Evolutionary conservation across 2,888 invertebrate genomes (phyloP).

Genomic region (Mesoligia furuncula): DNA sequence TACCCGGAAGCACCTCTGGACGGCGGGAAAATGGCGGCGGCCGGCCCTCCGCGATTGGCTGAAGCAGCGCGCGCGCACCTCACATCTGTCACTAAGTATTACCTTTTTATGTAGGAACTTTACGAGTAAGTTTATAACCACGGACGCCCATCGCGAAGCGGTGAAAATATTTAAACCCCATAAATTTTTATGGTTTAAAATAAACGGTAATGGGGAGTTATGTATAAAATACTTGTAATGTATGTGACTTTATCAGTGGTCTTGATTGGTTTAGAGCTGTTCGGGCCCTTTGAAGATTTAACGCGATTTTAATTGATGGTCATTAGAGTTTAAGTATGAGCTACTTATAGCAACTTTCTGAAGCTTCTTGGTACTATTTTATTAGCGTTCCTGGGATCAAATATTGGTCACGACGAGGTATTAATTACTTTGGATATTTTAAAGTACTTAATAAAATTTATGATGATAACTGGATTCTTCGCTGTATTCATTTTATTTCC

Average conservation of each 20-base stretch:
- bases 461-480: slow-evolving; percentile 21
- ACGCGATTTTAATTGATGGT: slow-evolving; percentile 74
- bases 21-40: slow-evolving; percentile 75
- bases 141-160: slow-evolving; percentile 76
- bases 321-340: slow-evolving; percentile 66
- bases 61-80: slow-evolving; percentile 70
- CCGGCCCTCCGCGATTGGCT: slow-evolving; percentile 70
- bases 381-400: slow-evolving; percentile 44
- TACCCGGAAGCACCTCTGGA: slow-evolving; percentile 70
- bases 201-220: slow-evolving; percentile 78
- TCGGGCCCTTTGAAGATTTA: slow-evolving; percentile 77
- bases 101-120: slow-evolving; percentile 76
- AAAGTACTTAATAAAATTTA: slow-evolving; percentile 38
- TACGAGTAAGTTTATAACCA: slow-evolving; percentile 72
- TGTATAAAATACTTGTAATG: slow-evolving; percentile 79
- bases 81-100: slow-evolving; percentile 78
- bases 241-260: slow-evolving; percentile 78
- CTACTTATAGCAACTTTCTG: slow-evolving; percentile 55
- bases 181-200: slow-evolving; percentile 83
- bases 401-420: slow-evolving; percentile 42
- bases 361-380: slow-evolving; percentile 50
- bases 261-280: slow-evolving; percentile 74
- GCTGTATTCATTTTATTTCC: slow-evolving; percentile 9
- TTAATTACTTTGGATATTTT: slow-evolving; percentile 37
- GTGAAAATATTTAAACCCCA: slow-evolving; percentile 85